phyloP scores from a whole-genome alignment of 2,888 invertebrate species.

The Oscheius sp. region DNA sequence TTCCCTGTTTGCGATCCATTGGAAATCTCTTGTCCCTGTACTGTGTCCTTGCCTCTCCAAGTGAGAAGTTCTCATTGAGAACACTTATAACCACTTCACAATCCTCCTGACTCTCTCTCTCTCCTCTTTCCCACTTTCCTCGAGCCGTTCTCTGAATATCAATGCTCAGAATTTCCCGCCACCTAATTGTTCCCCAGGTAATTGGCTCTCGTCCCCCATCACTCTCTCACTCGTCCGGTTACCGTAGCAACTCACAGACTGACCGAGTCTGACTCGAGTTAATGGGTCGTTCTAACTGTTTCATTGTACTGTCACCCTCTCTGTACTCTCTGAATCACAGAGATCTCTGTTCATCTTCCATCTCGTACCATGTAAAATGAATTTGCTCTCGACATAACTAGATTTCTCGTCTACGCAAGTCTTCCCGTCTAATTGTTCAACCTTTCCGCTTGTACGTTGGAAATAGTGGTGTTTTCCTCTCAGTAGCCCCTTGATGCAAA shows the following conservation, averaged over 20 bases:
- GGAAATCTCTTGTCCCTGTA: neutral
- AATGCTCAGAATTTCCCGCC: neutral
- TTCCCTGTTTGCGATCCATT: neutral
- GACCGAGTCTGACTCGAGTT: neutral
- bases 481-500: no score
- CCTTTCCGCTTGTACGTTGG: no score
- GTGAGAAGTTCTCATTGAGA: no score
- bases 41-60: neutral
- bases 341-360: no score
- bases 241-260: conserved; percentile 1
- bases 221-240: neutral
- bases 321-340: neutral
- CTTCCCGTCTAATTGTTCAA: no score
- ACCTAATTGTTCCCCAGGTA: conserved; percentile 7
- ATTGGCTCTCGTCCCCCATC: neutral
- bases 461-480: no score
- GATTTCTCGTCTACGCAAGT: no score
- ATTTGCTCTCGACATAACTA: no score
- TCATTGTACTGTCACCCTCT: neutral
- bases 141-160: neutral
- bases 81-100: neutral
- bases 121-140: no score
- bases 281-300: no score
- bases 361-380: no score
- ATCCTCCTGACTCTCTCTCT: neutral